phyloP scores from a whole-genome alignment of 37 sponge, comb jelly and placozoan genomes.

The Bolinopsis microptera region DNA sequence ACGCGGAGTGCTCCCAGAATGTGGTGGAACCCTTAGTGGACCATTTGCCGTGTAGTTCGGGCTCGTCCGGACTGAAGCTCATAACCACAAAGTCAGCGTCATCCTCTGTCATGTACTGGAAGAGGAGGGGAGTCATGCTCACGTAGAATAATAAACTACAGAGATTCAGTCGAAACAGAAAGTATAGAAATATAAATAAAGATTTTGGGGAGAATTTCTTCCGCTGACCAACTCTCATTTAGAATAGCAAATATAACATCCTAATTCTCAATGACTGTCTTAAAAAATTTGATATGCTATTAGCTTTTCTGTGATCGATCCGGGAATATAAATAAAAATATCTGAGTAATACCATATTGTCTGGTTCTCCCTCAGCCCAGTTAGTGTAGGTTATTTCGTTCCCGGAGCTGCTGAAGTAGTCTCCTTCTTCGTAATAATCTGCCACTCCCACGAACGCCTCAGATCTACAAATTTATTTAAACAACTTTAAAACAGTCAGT shows the following conservation, averaged over 20 bases:
- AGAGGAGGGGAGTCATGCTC: too few relatives aligned
- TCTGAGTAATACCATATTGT: conserved; percentile 6
- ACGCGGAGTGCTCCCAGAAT: conserved; percentile 7
- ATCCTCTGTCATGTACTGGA: conserved; percentile 11
- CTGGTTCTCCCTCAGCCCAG: conserved; percentile 12
- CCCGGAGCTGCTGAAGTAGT: neutral
- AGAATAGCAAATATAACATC: too few relatives aligned
- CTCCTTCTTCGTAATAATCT: conserved; percentile 30
- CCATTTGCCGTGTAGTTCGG: neutral
- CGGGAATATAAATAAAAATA: too few relatives aligned
- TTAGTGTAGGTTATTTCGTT: neutral
- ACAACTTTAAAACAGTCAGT: too few relatives aligned
- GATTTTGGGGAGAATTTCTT: too few relatives aligned
- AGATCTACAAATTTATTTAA: neutral
- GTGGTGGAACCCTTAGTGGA: conserved; percentile 1
- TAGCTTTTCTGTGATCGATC: too few relatives aligned
- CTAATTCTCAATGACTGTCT: too few relatives aligned
- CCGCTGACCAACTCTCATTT: too few relatives aligned
- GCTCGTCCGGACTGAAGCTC: neutral
- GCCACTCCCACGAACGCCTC: conserved; percentile 10
- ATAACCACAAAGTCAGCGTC: conserved; percentile 35
- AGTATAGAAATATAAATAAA: too few relatives aligned
- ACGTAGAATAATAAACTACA: too few relatives aligned
- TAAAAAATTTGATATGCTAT: too few relatives aligned
- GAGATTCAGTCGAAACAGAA: too few relatives aligned